Evolutionary conservation across 2,113 vertebrate genomes (phyloP), one percentile per base, ranked within the genome.

Genomic region (Pleuronectes platessa): DNA sequence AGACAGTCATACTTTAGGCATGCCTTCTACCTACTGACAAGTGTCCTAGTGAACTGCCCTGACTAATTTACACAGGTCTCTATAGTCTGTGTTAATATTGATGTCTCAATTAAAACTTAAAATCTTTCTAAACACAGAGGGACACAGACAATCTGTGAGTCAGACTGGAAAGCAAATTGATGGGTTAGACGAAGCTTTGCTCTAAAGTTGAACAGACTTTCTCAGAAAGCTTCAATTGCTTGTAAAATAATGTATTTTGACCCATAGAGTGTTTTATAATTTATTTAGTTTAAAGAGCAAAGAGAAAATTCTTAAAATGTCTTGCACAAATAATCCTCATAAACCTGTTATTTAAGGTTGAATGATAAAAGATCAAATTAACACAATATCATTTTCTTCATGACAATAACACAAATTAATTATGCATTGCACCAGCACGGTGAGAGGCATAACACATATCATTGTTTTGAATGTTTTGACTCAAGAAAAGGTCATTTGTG

Each of bases 121-220:
- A 35, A 66, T 42, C 6, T 51, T 51, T 20, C 49, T 65, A 67
- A 68, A 63, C 24, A 2, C 21, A 37, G 45, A 31, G 40, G 62
- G 80, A 53, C 75, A 54, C 21, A 12, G 27, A 64, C 47, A 53
- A 61, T 20, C 49, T 51, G 17, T 51, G 49, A 71, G 31, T 60
- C 80, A 35, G 70, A 31, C 31, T 54, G 81, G 61, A 83, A 49
- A 63, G 75, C 56, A 84, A 78, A 85, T 83, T 81, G 82, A 61
- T 66, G 78, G 79, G 62, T 18, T 45, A 45, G 42, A 15, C 35
- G 35, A 9, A 47, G 45, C 45, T 47, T 12, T 47, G 45, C 45
- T 3, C 45, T 12, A 47, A 47, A 3, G 14, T 37, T 37, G 35
- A 10, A 47, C 13, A 47, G 45, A 47, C 35, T 37, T 37, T 37